Evolutionary conservation across 2,888 invertebrate genomes (phyloP), one percentile per base, ranked within the genome.

Genomic region (Agrochola macilenta): DNA sequence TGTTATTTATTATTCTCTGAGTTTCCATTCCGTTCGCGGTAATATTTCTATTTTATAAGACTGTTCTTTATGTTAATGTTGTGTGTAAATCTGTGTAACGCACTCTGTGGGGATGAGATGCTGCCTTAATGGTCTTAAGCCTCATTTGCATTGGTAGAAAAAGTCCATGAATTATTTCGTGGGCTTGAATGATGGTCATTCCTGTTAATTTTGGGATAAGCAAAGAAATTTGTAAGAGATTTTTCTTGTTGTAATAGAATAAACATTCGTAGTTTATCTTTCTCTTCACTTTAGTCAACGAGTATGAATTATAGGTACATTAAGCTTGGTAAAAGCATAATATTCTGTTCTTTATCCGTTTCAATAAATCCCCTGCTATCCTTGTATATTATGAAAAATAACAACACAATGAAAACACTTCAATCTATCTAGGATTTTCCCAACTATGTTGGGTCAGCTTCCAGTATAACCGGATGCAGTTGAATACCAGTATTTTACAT

Each of bases 1-100:
- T 84, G 92, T 94, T 95, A 95, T 95, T 96, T 95, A 96, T 95
- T 94, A 88, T 85, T 72, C 80, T 65, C 86, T 90, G 89, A 90
- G 85, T 91, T 92, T 91, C 85, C 77, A 89, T 92, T 93, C 88
- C 71, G 69, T 68, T 76, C 23, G 46, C 63, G 87, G 88, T 86
- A 88, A 90, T 91, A 91, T 90, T 87, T 91, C 64, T 88, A 79
- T 85, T 89, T 88, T 86, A 89, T 87, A 87, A 81, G 83, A 84
- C 83, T 79, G 82, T 89, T 88, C 73, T 84, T 89, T 87, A 89
- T 85, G 87, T 83, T 85, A 89, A 90, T 89, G 87, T 87, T 76
- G 74, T 79, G 80, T 80, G 89, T 90, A 90, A 90, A 90, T 91
- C 86, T 79, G 71, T 70, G 72, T 87, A 88, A 86, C 85, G 78